phyloP scores from a whole-genome alignment of 2,113 vertebrate genomes.

The Patagioenas fasciata region DNA sequence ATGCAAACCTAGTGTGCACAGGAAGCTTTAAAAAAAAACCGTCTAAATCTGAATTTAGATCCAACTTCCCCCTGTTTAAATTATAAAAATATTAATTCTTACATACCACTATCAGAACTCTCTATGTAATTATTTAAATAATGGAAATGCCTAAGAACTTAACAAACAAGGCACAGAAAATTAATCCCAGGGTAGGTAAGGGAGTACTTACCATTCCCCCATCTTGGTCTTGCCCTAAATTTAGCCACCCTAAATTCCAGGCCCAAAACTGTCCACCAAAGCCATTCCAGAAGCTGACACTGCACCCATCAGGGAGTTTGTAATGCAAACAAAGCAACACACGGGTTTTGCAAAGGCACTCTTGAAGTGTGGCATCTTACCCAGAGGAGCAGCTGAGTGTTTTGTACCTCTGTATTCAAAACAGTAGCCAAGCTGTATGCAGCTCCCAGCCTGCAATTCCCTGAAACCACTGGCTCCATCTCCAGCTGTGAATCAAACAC shows the following conservation, averaged over 20 bases:
- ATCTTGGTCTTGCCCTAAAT: neutral
- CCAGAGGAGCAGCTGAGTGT: neutral
- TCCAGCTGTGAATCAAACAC: neutral
- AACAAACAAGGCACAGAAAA: neutral
- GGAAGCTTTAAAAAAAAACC: neutral
- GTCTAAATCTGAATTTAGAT: slow-evolving; percentile 1
- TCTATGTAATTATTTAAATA: neutral
- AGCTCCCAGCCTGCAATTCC: neutral
- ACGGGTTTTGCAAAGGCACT: neutral
- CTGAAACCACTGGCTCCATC: neutral
- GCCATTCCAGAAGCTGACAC: neutral
- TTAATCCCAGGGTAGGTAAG: neutral
- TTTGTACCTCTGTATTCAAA: neutral
- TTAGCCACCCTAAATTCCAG: neutral
- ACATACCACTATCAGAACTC: neutral
- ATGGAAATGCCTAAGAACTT: neutral
- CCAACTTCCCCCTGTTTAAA: neutral
- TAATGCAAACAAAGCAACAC: neutral
- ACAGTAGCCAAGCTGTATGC: neutral
- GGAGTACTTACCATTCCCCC: neutral
- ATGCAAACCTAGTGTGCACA: neutral
- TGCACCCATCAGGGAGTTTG: neutral
- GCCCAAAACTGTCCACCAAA: neutral
- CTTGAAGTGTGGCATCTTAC: neutral
- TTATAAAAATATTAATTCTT: neutral